Evolutionary conservation across 1,140 invertebrate species (phyloP), one percentile per base, ranked within the genome.

Genomic region (Potamilus streckersoni): DNA sequence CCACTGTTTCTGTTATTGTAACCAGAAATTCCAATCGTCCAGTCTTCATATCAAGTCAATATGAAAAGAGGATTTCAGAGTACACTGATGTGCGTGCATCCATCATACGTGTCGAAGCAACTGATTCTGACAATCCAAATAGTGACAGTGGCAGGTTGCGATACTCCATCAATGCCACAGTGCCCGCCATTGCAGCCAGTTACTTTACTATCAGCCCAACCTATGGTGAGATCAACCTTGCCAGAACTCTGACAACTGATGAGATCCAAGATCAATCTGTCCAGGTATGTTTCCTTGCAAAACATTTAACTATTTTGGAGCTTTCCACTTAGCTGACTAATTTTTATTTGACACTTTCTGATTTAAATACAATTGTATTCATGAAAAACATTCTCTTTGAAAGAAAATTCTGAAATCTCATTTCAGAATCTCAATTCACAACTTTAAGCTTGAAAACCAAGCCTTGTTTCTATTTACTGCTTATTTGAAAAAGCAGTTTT

Each of bases 121-220:
- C 63, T 15, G 75, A 77, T 69, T 59, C 23, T 27, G 75, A 77
- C 49, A 62, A 77, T 68, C 49, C 55, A 15, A 31, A 31, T 5
- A 77, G 75, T n/a, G 69, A 63, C n/a, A 71, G 69, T 72, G 70
- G 70, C 57, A 65, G 60, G 14, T 27, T 77, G 8, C 69, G 70
- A 13, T 77, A 77, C 59, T 72, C 55, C 16, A 69, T 77, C 20
- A 61, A 65, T 15, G 57, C 16, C 12, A 38, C 73, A 15, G 38
- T 68, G 31, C 75, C 75, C 2, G 0, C 58, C 14, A 62, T n/a
- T 56, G 75, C 75, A 12, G 64, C 56, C 2, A 55, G 60, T 16
- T 67, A 72, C 63, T 77, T 77, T 63, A 60, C 62, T 13, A 69
- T 77, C 58, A 77, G 75, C 49, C 27, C 69, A 27, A 73, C 60